Evolutionary conservation across 2,888 invertebrate species (phyloP).

Genomic region (Dioctria rufipes): DNA sequence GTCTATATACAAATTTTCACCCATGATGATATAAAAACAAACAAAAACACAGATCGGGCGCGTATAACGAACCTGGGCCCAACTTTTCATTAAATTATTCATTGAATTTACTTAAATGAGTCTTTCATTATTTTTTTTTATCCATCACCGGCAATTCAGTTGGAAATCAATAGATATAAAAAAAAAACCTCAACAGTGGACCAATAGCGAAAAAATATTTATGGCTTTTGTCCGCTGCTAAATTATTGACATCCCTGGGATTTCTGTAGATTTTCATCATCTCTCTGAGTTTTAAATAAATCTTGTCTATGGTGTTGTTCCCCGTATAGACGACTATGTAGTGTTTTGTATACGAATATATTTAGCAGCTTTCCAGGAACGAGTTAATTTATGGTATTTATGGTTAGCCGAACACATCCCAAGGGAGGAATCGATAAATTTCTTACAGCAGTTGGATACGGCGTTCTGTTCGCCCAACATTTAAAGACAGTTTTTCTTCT

Average conservation of each 20-base stretch:
- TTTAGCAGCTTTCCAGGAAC: neutral
- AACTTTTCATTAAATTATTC: conserved; percentile 26
- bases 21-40: too few species aligned
- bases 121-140: conserved; percentile 8
- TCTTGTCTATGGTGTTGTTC: conserved; percentile 25
- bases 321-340: too few species aligned
- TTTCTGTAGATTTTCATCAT: conserved; percentile 33
- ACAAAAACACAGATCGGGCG: neutral
- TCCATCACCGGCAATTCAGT: neutral
- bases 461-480: too few species aligned
- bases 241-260: conserved; percentile 41
- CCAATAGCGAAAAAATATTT: conserved; percentile 30
- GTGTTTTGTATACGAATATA: too few species aligned
- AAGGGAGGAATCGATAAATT: conserved; percentile 18
- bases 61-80: neutral
- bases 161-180: conserved; percentile 31
- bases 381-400: neutral
- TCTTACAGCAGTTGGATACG: conserved; percentile 24
- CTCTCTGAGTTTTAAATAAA: conserved; percentile 35
- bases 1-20: neutral
- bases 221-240: conserved; percentile 1
- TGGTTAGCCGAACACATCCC: neutral
- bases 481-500: neutral
- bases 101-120: conserved; percentile 38
- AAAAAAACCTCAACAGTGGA: neutral